Evolutionary conservation across 2,888 invertebrate species (phyloP).

Genomic region (Hypomecis punctinalis): DNA sequence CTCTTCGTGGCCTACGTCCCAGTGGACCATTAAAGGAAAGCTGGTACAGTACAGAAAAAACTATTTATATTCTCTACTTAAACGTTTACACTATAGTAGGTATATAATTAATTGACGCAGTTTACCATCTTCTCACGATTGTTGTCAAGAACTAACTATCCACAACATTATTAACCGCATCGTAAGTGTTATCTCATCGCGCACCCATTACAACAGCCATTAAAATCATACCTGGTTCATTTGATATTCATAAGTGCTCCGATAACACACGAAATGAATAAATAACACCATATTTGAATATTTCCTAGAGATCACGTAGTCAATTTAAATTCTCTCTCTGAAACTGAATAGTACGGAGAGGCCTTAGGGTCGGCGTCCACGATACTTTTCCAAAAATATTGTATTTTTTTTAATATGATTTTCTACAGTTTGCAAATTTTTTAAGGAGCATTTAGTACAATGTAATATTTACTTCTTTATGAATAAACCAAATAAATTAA

Average conservation of each 20-base stretch:
- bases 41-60: too few relatives aligned
- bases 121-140: not conserved
- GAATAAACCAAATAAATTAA: too few relatives aligned
- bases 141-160: not conserved
- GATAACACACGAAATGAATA: slow-evolving; percentile 49
- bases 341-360: slow-evolving; percentile 21
- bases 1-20: too few relatives aligned
- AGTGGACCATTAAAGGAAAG: too few relatives aligned
- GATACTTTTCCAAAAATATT: too few relatives aligned
- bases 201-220: slow-evolving; percentile 10
- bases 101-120: too few relatives aligned
- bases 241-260: slow-evolving; percentile 45
- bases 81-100: too few relatives aligned
- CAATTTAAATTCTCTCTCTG: slow-evolving; percentile 39
- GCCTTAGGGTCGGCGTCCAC: slow-evolving; percentile 6
- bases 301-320: slow-evolving; percentile 40
- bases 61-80: too few relatives aligned
- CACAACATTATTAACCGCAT: not conserved
- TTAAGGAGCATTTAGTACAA: too few relatives aligned
- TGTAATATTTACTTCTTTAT: too few relatives aligned
- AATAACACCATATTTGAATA: slow-evolving; percentile 44
- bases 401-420: too few relatives aligned
- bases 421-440: too few relatives aligned
- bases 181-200: slow-evolving; percentile 1
- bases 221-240: slow-evolving; percentile 41